phyloP scores from a whole-genome alignment of 2,113 vertebrate species.

The Phrynosoma platyrhinos region DNA sequence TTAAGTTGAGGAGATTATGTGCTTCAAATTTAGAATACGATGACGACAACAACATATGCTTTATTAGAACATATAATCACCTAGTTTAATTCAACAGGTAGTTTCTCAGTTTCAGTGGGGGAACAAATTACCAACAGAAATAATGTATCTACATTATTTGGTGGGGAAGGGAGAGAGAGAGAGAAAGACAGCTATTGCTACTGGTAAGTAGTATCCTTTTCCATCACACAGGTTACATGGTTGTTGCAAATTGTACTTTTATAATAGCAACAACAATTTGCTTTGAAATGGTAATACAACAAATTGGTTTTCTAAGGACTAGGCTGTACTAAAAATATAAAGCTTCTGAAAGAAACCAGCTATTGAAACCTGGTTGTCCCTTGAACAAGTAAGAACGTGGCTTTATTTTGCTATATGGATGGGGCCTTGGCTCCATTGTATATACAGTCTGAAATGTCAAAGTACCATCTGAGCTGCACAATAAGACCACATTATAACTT shows the following conservation, averaged over 20 bases:
- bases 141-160: not conserved
- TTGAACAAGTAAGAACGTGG: slow-evolving; percentile 42
- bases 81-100: not conserved
- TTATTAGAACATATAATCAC: not conserved
- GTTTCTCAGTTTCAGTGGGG: not conserved
- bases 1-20: too few relatives aligned
- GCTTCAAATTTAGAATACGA: not conserved
- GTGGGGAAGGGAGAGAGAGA: not conserved
- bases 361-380: slow-evolving; percentile 36
- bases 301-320: not conserved
- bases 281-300: slow-evolving; percentile 33
- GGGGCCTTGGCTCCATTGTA: slow-evolving; percentile 39
- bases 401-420: slow-evolving; percentile 47
- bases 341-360: not conserved
- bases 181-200: not conserved
- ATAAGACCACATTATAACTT: slow-evolving; percentile 36
- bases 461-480: slow-evolving; percentile 48
- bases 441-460: slow-evolving; percentile 49
- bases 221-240: slow-evolving; percentile 14
- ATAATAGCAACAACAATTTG: slow-evolving; percentile 24
- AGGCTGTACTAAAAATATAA: slow-evolving; percentile 38
- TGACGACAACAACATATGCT: not conserved
- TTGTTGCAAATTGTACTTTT: not conserved
- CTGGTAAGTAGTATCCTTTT: slow-evolving; percentile 41
- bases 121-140: not conserved